Percentiles rank a stretch among this genome's conserved stretches.
These are phyloP conservation scores for Tethya wilhelma DNA, from an alignment of 37 sponge, comb jelly and placozoan species.

Conservation along the genomic window DNA sequence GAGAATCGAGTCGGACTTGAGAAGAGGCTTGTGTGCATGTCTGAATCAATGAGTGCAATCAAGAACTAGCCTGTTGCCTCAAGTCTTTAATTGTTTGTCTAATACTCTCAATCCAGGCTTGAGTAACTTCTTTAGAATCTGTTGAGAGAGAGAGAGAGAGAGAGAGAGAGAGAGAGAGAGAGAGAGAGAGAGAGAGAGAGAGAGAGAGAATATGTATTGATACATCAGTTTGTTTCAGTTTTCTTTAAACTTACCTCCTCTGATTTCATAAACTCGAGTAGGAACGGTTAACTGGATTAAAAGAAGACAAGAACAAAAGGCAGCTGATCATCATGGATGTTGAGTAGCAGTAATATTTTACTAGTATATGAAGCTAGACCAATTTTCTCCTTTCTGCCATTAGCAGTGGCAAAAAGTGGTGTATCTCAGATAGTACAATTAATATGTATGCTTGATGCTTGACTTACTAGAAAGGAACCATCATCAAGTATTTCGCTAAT, in stretches of 20 bases:
- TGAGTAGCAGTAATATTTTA: no score
- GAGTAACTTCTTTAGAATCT: conserved; percentile 37
- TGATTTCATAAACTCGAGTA: conserved; percentile 59
- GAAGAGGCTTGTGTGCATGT: no score
- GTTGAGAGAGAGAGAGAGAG: neutral
- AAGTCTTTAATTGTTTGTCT: neutral
- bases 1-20: no score
- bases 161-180: neutral
- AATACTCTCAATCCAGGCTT: conserved; percentile 37
- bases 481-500: conserved; percentile 32
- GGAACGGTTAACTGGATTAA: conserved; percentile 31
- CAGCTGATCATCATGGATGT: no score
- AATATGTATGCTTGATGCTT: neutral
- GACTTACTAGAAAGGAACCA: conserved; percentile 48
- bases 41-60: no score
- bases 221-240: no score
- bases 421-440: neutral
- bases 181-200: neutral
- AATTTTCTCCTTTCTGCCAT: no score
- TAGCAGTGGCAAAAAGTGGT: no score
- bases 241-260: conserved; percentile 36
- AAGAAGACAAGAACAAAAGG: no score
- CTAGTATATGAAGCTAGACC: no score
- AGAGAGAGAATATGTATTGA: conserved; percentile 14
- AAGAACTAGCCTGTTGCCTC: no score